These are phyloP conservation scores for Acropora yongei DNA, from an alignment of 64 coral and sea anemone genomes.

Conservation along the genomic window DNA sequence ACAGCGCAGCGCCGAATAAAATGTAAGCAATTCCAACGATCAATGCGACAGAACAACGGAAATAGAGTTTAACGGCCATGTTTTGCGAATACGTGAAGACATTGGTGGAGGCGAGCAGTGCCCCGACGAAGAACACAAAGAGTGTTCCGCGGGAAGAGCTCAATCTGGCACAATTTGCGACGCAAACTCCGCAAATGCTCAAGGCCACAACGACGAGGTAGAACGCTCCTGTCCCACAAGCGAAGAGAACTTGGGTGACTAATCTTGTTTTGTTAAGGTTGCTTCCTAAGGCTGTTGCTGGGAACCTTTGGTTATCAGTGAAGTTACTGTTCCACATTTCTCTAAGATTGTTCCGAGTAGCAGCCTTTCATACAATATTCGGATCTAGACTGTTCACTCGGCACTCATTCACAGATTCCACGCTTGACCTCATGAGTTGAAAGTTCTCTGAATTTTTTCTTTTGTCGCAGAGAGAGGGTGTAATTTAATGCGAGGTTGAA, in stretches of 20 bases:
- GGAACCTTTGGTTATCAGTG: too few species aligned
- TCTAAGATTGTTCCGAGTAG: too few species aligned
- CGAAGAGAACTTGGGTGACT: constrained; percentile 34
- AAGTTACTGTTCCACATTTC: too few species aligned
- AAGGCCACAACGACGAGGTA: constrained; percentile 40
- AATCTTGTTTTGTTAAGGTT: constrained; percentile 10
- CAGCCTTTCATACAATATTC: too few species aligned
- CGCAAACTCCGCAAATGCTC: constrained; percentile 24
- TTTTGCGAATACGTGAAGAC: constrained; percentile 45
- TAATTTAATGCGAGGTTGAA: too few species aligned
- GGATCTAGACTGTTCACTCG: too few species aligned
- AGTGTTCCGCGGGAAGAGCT: constrained; percentile 51
- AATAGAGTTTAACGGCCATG: constrained; percentile 30
- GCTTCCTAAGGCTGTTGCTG: neutral
- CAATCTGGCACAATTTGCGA: neutral
- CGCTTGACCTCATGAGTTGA: too few species aligned
- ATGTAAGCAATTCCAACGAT: constrained; percentile 57
- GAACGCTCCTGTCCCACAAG: constrained; percentile 37
- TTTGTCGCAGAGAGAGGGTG: too few species aligned
- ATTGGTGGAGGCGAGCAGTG: constrained; percentile 44
- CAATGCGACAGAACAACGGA: neutral
- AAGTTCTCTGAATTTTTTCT: too few species aligned
- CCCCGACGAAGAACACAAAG: constrained; percentile 74
- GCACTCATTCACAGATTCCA: too few species aligned
- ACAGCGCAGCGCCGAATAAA: constrained; percentile 41